phyloP scores from a whole-genome alignment of 2,888 invertebrate genomes.

The Lamellibrachia columna region DNA sequence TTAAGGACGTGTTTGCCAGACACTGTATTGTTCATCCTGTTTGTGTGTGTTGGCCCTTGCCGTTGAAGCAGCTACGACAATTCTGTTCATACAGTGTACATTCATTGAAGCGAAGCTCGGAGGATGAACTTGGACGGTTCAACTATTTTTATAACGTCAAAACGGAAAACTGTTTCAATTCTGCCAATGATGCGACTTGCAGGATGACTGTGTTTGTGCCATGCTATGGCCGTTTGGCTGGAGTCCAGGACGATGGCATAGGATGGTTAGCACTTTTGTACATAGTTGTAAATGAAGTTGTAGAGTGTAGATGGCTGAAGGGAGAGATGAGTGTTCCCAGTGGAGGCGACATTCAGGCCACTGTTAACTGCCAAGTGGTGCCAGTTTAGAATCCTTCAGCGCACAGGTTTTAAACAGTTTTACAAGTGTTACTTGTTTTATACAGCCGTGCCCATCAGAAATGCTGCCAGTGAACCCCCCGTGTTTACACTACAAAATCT shows the following conservation, averaged over 20 bases:
- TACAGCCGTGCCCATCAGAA: background rate
- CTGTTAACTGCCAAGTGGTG: background rate
- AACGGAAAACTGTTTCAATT: background rate
- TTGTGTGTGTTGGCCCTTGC: constrained; percentile 9
- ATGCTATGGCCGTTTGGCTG: background rate
- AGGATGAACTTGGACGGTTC: background rate
- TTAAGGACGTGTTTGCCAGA: background rate
- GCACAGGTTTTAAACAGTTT: constrained; percentile 2
- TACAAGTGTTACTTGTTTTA: background rate
- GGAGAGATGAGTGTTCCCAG: background rate
- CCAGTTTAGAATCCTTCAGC: constrained; percentile 16
- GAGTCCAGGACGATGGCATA: background rate
- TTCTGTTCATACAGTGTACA: background rate
- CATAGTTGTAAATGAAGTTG: constrained; percentile 16
- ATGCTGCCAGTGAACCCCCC: background rate
- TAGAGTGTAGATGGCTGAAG: background rate
- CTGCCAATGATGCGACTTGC: background rate
- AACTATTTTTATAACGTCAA: background rate
- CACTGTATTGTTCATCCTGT: background rate
- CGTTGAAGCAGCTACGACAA: constrained; percentile 10
- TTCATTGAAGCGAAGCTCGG: background rate
- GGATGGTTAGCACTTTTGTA: background rate
- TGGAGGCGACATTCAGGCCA: background rate
- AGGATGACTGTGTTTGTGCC: background rate
- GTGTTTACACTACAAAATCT: constrained; percentile 9